phyloP scores from a whole-genome alignment of 2,113 vertebrate species.

The Colaptes auratus region DNA sequence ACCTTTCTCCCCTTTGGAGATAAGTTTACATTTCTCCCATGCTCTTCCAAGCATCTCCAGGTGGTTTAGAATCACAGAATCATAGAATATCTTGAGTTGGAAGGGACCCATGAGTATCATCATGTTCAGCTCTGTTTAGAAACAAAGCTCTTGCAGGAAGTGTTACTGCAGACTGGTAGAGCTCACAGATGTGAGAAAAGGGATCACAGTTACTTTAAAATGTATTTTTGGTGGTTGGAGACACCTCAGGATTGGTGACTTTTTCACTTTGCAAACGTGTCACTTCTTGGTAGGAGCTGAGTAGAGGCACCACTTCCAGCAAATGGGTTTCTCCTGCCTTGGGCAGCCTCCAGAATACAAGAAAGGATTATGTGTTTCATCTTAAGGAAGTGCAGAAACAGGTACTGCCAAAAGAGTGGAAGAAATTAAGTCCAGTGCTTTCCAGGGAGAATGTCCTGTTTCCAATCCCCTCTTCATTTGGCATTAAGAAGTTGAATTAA shows the following conservation, averaged over 20 bases:
- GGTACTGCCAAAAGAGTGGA: constrained; percentile 13
- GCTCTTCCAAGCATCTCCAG: background rate
- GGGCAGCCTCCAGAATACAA: background rate
- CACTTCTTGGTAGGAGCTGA: background rate
- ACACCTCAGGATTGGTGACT: background rate
- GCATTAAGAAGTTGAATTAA: background rate
- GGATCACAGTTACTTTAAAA: background rate
- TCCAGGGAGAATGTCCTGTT: background rate
- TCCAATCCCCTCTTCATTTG: background rate
- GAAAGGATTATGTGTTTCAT: background rate
- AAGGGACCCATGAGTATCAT: background rate
- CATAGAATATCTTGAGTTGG: background rate
- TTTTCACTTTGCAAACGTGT: background rate
- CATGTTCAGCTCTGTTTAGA: background rate
- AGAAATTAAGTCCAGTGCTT: background rate
- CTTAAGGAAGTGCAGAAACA: background rate
- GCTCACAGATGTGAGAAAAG: background rate
- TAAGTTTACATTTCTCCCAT: background rate
- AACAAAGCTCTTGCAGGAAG: background rate
- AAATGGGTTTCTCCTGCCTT: background rate
- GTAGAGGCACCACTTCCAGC: background rate
- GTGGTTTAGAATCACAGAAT: background rate
- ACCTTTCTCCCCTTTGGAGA: background rate
- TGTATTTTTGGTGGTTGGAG: background rate
- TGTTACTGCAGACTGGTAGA: background rate